Base-by-base conservation (phyloP, 2,888 invertebrate species). In the Beris morrisii region DNA sequence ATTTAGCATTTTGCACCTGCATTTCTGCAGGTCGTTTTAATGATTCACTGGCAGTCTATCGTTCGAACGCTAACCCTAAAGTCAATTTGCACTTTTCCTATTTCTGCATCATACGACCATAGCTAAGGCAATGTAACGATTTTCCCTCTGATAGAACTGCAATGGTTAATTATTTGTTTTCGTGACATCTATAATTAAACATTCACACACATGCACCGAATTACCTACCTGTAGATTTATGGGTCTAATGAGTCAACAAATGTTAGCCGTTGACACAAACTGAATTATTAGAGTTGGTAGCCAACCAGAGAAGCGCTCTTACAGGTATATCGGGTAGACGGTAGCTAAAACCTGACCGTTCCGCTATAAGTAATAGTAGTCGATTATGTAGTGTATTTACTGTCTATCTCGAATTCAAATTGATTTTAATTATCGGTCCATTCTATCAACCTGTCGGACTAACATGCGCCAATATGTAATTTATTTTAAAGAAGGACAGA, bases 121-220 rank as follows among this genome's bases (percentile, higher is more conserved):
- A 50, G 28, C 38, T n/a, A 30, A n/a, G 38, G 50, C 0, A 15
- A n/a, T 6, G 12, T 13, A 52, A 4, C 32, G 52, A 43, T n/a
- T 31, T 61, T 61, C 61, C 61, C 61, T 43, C 70, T 65, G 71
- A 46, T 46, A 59, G 58, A 48, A 32, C 58, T 48, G 58, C 31
- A 59, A 61, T 61, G 61, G 61, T 72, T 72, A 73, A 72, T 72
- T 72, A 72, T 73, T 73, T 73, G 72, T 72, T 73, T 72, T 72
- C 72, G 71, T 73, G 73, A 72, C 72, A 73, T 71, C 71, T 70
- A 72, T 72, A 73, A 73, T 73, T 73, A 73, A 72, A 73, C 70
- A 72, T 71, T 71, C 69, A 69, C 69, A 69, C 69, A 69, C 69
- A 69, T 69, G 65, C 58, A 67, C 61, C 61, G 61, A 61, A 61